Conservation (phyloP, 2,797 vertebrate species). For the Valencia hispanica region DNA sequence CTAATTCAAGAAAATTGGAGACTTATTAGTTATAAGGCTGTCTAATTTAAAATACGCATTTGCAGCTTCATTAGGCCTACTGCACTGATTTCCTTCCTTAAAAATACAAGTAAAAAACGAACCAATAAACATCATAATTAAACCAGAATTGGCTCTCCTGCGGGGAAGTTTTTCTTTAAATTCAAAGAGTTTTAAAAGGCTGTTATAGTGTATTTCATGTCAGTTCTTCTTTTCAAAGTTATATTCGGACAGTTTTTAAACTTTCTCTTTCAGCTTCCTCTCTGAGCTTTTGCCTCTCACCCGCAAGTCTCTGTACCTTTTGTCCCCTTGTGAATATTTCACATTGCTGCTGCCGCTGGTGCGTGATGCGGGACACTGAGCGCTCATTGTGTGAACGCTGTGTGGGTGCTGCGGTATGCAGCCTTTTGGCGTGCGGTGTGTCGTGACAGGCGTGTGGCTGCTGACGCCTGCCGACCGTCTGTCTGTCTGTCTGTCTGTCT, state of each 20-base stretch:
- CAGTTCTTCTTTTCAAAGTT: constrained; percentile 19
- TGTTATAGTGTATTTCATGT: constrained; percentile 11
- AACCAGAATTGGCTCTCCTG: neutral
- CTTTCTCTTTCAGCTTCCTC: constrained; percentile 41
- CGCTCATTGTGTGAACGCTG: constrained; percentile 77
- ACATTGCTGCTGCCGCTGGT: constrained; percentile 84
- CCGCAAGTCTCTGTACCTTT: constrained; percentile 68
- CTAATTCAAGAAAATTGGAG: neutral
- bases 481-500: constrained; percentile 63
- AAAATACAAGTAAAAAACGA: no score
- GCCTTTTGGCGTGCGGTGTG: constrained; percentile 77
- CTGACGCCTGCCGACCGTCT: constrained; percentile 83
- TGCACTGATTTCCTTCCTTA: neutral
- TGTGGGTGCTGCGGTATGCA: constrained; percentile 82
- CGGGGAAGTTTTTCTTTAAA: neutral
- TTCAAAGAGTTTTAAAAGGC: neutral
- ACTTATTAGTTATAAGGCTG: neutral
- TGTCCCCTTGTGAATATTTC: constrained; percentile 83
- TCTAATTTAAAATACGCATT: neutral
- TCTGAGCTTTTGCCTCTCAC: constrained; percentile 41
- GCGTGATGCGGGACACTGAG: constrained; percentile 83
- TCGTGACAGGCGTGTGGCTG: constrained; percentile 78
- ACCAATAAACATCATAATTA: neutral
- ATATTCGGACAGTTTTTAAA: constrained; percentile 21
- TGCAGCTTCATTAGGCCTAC: neutral